These are phyloP conservation scores for Porites cylindrica DNA, from an alignment of 92 coral and sea anemone genomes.

Conservation along the genomic window DNA sequence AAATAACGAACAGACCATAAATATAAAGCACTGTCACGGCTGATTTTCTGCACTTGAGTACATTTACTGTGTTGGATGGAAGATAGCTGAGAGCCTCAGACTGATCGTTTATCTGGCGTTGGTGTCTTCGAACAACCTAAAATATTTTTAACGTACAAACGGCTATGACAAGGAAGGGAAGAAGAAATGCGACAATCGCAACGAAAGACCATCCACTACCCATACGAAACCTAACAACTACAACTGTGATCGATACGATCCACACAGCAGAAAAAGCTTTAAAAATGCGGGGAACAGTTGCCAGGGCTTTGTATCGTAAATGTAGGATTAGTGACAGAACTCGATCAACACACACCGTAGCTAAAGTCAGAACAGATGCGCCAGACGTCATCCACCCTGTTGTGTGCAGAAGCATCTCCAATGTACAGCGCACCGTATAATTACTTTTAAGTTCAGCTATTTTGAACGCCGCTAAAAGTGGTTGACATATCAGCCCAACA, in stretches of 20 bases:
- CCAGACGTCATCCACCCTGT: conserved; percentile 48
- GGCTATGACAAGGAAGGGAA: not conserved
- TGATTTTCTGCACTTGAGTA: conserved; percentile 19
- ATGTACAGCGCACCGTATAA: not conserved
- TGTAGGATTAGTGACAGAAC: conserved; percentile 46
- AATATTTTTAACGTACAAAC: conserved; percentile 18
- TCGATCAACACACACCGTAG: conserved; percentile 30
- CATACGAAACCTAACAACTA: conserved; percentile 11
- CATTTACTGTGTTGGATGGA: not conserved
- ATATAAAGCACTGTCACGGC: conserved; percentile 46
- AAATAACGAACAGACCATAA: conserved; percentile 9
- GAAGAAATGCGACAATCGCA: not conserved
- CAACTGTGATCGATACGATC: conserved; percentile 19
- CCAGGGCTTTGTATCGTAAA: conserved; percentile 40
- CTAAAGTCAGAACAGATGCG: conserved; percentile 28
- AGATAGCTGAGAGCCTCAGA: not conserved
- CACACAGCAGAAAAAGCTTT: not conserved
- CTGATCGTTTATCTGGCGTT: conserved; percentile 9
- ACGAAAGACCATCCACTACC: conserved; percentile 17
- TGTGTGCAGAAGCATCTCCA: not conserved
- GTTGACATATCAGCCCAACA: conserved; percentile 20
- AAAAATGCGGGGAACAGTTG: conserved; percentile 25
- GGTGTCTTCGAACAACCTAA: conserved; percentile 38
- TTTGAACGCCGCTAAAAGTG: conserved; percentile 18
- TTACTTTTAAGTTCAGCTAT: not conserved